A percentile compares a stretch with the other conserved stretches of the same genome.
Evolutionary conservation across 2,888 invertebrate species (phyloP).

Genomic region (Dione juno): DNA sequence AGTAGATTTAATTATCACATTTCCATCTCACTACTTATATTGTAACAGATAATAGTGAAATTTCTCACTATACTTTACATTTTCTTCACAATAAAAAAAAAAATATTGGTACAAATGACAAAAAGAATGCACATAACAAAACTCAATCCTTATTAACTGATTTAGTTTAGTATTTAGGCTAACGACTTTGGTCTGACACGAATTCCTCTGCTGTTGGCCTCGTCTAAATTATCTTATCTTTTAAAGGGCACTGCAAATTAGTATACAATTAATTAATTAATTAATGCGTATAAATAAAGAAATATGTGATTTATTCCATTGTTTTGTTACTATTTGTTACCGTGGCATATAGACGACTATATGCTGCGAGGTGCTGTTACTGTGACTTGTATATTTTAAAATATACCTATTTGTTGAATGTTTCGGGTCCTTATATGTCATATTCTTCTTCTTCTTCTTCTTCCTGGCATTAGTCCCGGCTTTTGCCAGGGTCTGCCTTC

Average conservation of each 20-base stretch:
- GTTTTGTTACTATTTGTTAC: neutral
- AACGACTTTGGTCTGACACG: slow-evolving; percentile 6
- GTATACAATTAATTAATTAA: slow-evolving; percentile 1
- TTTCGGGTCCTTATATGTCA: too few species aligned
- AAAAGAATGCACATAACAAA: neutral
- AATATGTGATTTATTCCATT: neutral
- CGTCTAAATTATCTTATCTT: slow-evolving; percentile 9
- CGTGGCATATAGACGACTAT: too few species aligned
- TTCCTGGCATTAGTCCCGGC: too few species aligned
- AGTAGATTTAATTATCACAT: too few species aligned
- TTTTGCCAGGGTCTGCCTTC: too few species aligned
- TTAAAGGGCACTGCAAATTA: slow-evolving; percentile 3
- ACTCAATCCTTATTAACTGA: neutral
- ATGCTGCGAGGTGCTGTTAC: too few species aligned
- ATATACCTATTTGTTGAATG: too few species aligned
- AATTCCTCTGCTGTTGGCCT: slow-evolving; percentile 7
- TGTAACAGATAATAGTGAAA: too few species aligned
- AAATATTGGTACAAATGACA: neutral
- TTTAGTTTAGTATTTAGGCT: slow-evolving; percentile 4
- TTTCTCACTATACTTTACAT: too few species aligned
- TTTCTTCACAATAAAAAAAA: neutral
- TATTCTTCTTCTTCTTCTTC: too few species aligned
- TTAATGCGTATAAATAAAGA: neutral
- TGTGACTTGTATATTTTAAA: too few species aligned
- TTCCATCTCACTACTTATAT: too few species aligned